phyloP scores from a whole-genome alignment of 2,797 vertebrate genomes.

The Iguana delicatissima region DNA sequence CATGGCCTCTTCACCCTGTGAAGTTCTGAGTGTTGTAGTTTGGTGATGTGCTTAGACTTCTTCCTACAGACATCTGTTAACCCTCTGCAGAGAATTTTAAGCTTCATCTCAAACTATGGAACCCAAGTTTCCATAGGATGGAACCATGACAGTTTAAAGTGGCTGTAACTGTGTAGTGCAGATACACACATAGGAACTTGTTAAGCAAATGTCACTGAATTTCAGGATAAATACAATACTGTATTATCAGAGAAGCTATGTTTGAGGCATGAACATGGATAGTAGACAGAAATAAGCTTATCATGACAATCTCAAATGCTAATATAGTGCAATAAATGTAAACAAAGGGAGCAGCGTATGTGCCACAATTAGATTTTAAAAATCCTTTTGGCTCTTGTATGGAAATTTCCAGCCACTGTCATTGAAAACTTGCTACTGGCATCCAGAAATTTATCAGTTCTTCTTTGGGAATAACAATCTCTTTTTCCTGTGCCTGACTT shows the following conservation, averaged over 20 bases:
- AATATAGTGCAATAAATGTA: background rate
- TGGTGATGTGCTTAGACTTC: background rate
- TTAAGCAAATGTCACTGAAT: too few species aligned
- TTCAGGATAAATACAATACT: too few species aligned
- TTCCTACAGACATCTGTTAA: background rate
- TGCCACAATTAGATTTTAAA: background rate
- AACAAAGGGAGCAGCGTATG: background rate
- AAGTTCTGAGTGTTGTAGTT: too few species aligned
- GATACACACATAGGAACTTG: too few species aligned
- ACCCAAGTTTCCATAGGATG: background rate
- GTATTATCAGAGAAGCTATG: too few species aligned
- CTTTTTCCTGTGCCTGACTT: background rate
- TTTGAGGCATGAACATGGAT: background rate
- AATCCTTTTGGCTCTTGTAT: too few species aligned
- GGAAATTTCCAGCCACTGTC: too few species aligned
- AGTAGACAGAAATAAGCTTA: background rate
- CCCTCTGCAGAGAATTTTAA: background rate
- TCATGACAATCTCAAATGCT: background rate
- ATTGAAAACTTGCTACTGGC: background rate
- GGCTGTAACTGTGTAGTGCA: too few species aligned
- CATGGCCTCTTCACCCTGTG: too few species aligned
- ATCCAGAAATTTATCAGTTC: background rate
- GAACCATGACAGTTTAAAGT: too few species aligned
- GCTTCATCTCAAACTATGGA: too few species aligned
- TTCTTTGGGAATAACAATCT: background rate